Percentiles rank a stretch among this genome's conserved stretches.
Conservation (phyloP, 2,888 invertebrate species). For the Rapana venosa region DNA sequence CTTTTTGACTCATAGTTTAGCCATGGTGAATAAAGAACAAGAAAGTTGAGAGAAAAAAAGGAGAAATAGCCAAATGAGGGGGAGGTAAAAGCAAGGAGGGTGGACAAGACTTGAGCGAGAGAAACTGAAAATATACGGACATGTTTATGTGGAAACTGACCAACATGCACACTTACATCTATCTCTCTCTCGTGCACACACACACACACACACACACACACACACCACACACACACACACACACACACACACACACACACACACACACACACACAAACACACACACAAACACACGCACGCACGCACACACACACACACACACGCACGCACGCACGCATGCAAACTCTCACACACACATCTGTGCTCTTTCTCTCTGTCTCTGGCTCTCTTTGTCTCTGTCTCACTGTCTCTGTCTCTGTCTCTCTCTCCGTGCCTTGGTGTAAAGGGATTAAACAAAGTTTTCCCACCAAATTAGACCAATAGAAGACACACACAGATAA, state of each 20-base stretch:
- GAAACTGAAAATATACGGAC: background rate
- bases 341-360: background rate
- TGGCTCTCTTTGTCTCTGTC: background rate
- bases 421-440: background rate
- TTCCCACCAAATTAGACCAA: no score
- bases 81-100: background rate
- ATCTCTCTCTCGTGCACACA: no score
- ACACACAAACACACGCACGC: no score
- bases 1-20: background rate
- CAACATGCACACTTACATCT: no score
- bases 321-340: no score
- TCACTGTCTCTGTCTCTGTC: background rate
- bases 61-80: background rate
- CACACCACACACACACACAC: no score
- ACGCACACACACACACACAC: no score
- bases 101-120: background rate
- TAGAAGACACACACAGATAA: no score
- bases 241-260: no score
- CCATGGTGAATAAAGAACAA: background rate
- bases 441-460: no score
- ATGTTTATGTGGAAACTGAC: background rate
- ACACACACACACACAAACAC: no score
- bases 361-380: background rate
- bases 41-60: background rate
- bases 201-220: no score